phyloP scores from a whole-genome alignment of 1,140 invertebrate species.

The Varroa destructor region DNA sequence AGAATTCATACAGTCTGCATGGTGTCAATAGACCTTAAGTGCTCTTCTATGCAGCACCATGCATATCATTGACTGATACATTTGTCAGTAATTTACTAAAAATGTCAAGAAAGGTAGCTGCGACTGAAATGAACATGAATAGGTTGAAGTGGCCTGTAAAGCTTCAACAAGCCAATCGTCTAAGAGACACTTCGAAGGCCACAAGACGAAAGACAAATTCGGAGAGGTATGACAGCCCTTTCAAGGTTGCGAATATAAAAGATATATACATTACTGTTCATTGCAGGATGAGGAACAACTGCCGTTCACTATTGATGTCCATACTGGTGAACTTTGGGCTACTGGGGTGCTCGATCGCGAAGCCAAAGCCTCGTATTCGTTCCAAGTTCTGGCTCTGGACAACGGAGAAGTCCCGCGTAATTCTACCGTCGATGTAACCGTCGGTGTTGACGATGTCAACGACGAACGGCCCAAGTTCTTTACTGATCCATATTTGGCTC shows the following conservation, averaged over 20 bases:
- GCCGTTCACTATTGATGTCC: constrained; percentile 57
- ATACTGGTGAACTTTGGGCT: constrained; percentile 59
- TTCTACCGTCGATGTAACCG: constrained; percentile 57
- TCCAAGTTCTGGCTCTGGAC: constrained; percentile 55
- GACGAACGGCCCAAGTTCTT: constrained; percentile 43
- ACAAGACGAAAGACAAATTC: too few relatives aligned
- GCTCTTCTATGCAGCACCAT: neutral
- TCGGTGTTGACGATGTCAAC: constrained; percentile 64
- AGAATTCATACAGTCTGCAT: constrained; percentile 34
- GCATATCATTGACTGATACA: constrained; percentile 15
- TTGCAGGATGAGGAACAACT: constrained; percentile 37
- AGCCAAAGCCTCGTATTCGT: constrained; percentile 52
- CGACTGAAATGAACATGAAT: too few relatives aligned
- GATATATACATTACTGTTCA: too few relatives aligned
- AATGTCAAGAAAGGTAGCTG: too few relatives aligned
- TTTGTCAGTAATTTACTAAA: neutral
- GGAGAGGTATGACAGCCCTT: too few relatives aligned
- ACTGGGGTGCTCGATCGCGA: constrained; percentile 66
- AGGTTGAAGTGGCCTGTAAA: too few relatives aligned
- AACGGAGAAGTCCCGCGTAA: constrained; percentile 51
- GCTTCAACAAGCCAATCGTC: too few relatives aligned
- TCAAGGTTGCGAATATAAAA: too few relatives aligned
- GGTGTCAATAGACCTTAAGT: neutral
- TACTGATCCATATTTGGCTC: constrained; percentile 40
- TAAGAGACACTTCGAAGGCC: too few relatives aligned